Evolutionary conservation across 2,113 vertebrate species (phyloP), one percentile per base, ranked within the genome.

Genomic region (Opisthocomus hoazin): DNA sequence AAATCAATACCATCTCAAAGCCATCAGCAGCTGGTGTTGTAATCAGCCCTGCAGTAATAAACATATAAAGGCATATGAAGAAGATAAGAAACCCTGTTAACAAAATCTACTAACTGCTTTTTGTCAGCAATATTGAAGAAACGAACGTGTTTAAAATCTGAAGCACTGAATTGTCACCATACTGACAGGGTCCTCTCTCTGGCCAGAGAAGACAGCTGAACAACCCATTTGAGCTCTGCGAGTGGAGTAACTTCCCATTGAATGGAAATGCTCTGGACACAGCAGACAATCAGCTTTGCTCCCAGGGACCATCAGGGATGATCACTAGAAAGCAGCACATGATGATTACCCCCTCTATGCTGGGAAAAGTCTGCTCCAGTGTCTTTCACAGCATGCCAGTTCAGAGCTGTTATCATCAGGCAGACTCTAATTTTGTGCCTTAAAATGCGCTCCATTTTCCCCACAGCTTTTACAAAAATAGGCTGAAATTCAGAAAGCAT

Each of bases 271-370:
- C 45, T 69, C 61, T 63, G 89, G 94, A 58, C 77, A 36, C 61
- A 82, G 70, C 74, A 87, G 80, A 94, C 94, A 92, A 87, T 93
- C 85, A 87, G 60, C 29, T 81, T 60, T 91, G 45, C 86, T 94
- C 77, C 77, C 65, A 41, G 69, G 77, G 79, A 94, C 70, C 89
- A 87, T 94, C 91, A 92, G 65, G 64, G 57, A 39, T 69, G 89
- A 94, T 95, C 77, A 89, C 92, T 94, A 88, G 90, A 94, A 93
- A 96, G 94, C 77, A 85, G 74, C 74, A 89, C 84, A 94, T 77
- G 77, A 87, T 94, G 87, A 94, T 96, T 95, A 77, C 66, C 93
- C 68, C 53, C 77, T 91, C 45, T 61, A 15, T 14, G 4, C 53
- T 3, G 20, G 74, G 53, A 71, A 77, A 75, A 79, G 77, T 39